Evolutionary conservation across 30 jellyfish, hydroid and myxozoan species (phyloP).

Genomic region (Hydra vulgaris): DNA sequence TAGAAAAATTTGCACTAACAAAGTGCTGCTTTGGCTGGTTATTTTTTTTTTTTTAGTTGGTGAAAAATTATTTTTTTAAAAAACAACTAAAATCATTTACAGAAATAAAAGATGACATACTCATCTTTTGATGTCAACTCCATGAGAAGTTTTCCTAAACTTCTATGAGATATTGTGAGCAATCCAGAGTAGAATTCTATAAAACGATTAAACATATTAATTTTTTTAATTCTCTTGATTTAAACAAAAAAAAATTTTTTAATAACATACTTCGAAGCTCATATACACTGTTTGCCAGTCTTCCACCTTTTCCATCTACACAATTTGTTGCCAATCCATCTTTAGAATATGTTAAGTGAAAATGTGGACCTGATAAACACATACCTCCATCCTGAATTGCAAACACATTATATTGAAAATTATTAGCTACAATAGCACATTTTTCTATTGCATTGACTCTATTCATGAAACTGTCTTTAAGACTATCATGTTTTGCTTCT

Average conservation of each 20-base stretch:
- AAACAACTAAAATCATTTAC: too few relatives aligned
- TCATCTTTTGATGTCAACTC: not conserved
- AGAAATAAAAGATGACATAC: not conserved
- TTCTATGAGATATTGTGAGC: not conserved
- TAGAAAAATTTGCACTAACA: too few relatives aligned
- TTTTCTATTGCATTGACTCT: slow-evolving; percentile 63
- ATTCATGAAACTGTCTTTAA: slow-evolving; percentile 61
- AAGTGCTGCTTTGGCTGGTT: too few relatives aligned
- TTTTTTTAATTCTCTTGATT: not conserved
- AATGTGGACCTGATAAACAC: slow-evolving; percentile 73
- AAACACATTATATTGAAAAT: slow-evolving; percentile 43
- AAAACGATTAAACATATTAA: not conserved
- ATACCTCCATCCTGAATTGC: slow-evolving; percentile 96
- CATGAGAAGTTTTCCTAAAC: not conserved
- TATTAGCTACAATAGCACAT: slow-evolving; percentile 64
- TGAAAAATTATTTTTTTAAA: too few relatives aligned
- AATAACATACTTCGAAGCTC: slow-evolving; percentile 27
- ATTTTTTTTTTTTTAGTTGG: too few relatives aligned
- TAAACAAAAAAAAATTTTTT: too few relatives aligned
- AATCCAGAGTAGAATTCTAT: slow-evolving; percentile 4
- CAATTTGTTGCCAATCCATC: slow-evolving; percentile 71
- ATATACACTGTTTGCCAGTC: slow-evolving; percentile 63
- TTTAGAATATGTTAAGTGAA: slow-evolving; percentile 37
- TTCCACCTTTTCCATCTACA: slow-evolving; percentile 77
- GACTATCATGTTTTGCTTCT: slow-evolving; percentile 57